phyloP scores from a whole-genome alignment of 2,113 vertebrate species.

The Chlamydotis undulata region DNA sequence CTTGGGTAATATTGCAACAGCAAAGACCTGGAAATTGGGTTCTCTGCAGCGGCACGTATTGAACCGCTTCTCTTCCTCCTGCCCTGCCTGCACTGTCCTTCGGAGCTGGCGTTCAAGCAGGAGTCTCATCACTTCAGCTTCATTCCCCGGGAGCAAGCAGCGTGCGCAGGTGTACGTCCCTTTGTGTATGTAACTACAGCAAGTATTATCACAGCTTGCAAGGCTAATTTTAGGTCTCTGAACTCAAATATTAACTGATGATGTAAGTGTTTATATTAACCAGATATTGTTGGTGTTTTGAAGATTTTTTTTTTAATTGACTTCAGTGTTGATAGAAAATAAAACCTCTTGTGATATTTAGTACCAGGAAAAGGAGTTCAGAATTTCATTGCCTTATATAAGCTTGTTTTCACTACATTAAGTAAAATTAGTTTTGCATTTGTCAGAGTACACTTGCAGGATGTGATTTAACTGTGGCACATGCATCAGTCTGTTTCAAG shows the following conservation, averaged over 20 bases:
- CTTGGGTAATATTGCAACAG: background rate
- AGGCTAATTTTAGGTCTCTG: background rate
- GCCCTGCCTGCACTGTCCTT: background rate
- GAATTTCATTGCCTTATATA: background rate
- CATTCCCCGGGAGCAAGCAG: background rate
- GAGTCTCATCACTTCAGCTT: background rate
- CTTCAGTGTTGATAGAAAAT: background rate
- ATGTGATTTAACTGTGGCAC: background rate
- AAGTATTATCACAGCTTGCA: background rate
- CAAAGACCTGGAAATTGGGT: background rate
- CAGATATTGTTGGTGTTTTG: background rate
- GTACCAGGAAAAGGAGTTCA: background rate
- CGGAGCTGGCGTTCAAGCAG: background rate
- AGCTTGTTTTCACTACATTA: background rate
- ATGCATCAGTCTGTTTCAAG: background rate
- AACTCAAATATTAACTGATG: background rate
- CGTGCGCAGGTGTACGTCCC: fast-evolving
- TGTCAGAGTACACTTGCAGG: background rate
- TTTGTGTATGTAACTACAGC: background rate
- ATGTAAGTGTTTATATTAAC: background rate
- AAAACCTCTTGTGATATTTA: background rate
- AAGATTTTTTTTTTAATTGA: background rate
- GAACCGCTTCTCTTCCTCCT: background rate
- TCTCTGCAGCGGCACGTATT: background rate
- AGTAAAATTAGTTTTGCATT: background rate